Evolutionary conservation across 2,888 invertebrate genomes (phyloP).

Genomic region (Leistus spinibarbis): DNA sequence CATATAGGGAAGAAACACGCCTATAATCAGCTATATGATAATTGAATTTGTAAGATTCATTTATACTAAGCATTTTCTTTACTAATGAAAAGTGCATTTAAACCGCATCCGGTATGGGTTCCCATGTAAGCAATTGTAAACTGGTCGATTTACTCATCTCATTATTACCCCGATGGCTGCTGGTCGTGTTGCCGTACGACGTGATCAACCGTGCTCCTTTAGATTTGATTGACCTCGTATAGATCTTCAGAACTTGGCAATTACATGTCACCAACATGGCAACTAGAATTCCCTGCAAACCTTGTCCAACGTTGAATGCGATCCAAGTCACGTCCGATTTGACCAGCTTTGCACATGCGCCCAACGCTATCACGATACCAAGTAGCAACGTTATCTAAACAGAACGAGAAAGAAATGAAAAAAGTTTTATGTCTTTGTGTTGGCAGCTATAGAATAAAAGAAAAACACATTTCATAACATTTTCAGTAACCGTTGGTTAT

Average conservation of each 20-base stretch:
- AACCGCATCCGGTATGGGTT: slow-evolving; percentile 56
- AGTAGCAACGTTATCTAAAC: slow-evolving; percentile 56
- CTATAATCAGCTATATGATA: no score
- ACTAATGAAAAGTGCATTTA: slow-evolving; percentile 44
- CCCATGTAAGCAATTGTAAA: slow-evolving; percentile 57
- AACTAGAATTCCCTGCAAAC: slow-evolving; percentile 66
- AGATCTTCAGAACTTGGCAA: slow-evolving; percentile 60
- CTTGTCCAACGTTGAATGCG: slow-evolving; percentile 58
- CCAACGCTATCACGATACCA: slow-evolving; percentile 53
- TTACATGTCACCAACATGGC: slow-evolving; percentile 69
- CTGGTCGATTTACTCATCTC: slow-evolving; percentile 55
- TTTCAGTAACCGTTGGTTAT: neutral
- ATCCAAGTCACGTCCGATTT: slow-evolving; percentile 57
- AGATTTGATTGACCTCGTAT: slow-evolving; percentile 52
- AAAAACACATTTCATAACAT: neutral
- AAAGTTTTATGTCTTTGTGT: neutral
- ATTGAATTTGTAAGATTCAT: no score
- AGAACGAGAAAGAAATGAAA: neutral
- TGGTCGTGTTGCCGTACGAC: slow-evolving; percentile 45
- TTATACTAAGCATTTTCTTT: no score
- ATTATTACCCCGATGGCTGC: slow-evolving; percentile 43
- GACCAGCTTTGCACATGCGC: slow-evolving; percentile 54
- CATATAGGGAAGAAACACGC: no score
- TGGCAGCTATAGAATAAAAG: neutral
- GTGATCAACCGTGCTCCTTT: slow-evolving; percentile 47